A percentile compares a stretch with the other conserved stretches of the same genome.
These are phyloP conservation scores for Alcedo quadribrachys DNA, from an alignment of 2,797 vertebrate genomes.

Conservation along the genomic window DNA sequence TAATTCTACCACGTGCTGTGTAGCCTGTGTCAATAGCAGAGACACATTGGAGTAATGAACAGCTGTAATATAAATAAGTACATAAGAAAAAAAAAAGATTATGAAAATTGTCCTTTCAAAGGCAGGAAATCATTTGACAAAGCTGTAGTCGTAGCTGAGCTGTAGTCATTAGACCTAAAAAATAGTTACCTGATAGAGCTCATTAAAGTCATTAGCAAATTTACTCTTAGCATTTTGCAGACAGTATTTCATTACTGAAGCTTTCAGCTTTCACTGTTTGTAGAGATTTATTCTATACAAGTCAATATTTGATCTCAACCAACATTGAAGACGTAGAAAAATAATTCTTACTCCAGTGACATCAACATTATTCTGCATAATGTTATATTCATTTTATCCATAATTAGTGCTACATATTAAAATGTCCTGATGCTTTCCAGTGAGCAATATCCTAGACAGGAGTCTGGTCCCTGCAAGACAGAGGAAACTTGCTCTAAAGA, in stretches of 20 bases:
- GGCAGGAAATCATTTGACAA: background rate
- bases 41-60: background rate
- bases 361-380: background rate
- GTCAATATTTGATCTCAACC: background rate
- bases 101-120: background rate
- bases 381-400: background rate
- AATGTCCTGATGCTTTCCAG: background rate
- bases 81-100: background rate
- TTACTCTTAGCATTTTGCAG: background rate
- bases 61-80: background rate
- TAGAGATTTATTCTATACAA: background rate
- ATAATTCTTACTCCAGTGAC: background rate
- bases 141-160: background rate
- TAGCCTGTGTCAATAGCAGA: background rate
- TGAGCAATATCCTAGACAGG: background rate
- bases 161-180: background rate
- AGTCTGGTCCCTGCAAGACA: background rate
- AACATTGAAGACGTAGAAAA: background rate
- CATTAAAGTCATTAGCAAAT: background rate
- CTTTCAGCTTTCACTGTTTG: background rate
- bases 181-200: background rate
- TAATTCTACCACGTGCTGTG: background rate
- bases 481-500: background rate
- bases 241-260: background rate
- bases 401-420: background rate